Base-by-base conservation (phyloP, 1,140 invertebrate genomes). In the Kradibia gibbosae region DNA sequence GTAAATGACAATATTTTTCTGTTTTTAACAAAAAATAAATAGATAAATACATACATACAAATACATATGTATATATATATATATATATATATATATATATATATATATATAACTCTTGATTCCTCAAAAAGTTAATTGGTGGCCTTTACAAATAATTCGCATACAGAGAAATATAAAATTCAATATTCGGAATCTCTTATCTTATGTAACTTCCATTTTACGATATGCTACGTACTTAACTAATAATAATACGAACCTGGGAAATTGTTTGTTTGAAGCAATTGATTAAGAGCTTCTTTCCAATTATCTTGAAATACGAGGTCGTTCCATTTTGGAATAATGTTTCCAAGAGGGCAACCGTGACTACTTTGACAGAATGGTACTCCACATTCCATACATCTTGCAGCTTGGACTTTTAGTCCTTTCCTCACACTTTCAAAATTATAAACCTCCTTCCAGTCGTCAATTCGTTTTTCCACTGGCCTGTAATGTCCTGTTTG, bases 291-390 rank as follows among this genome's bases (percentile, higher is more conserved):
- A n/a, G 99, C 99, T 90, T 99, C 97, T 82, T 96, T 94, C 99
- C 99, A 99, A 87, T 99, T 97, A 73, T 96, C 95, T 83, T 96
- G 95, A 91, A 97, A 99, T 3, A 99, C 93, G 0, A 99, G 93
- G 90, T 99, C 97, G 91, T 99, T 99, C 97, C 98, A 99, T 92
- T 99, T 99, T 34, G 99, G 99, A 87, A 99, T 99, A 80, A 99
- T 98, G 89, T 99, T 99, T 62, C 98, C 98, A 22, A 99, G 93
- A 3, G 99, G 98, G 91, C 99, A 99, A 71, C 98, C 98, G 88
- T 99, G 96, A 85, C 96, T 95, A 48, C 97, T 98, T 92, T 99
- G 98, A 89, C 99, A 99, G 92, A 99, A 99, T 13, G 99, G 99
- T 36, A 99, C 98, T 36, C 99, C 99, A 91, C 99, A 99, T 86